Percentiles rank a stretch among this genome's conserved stretches.
These are phyloP conservation scores for Caenorhabditis elegans DNA, from an alignment of 1,140 invertebrate species.

Conservation along the genomic window DNA sequence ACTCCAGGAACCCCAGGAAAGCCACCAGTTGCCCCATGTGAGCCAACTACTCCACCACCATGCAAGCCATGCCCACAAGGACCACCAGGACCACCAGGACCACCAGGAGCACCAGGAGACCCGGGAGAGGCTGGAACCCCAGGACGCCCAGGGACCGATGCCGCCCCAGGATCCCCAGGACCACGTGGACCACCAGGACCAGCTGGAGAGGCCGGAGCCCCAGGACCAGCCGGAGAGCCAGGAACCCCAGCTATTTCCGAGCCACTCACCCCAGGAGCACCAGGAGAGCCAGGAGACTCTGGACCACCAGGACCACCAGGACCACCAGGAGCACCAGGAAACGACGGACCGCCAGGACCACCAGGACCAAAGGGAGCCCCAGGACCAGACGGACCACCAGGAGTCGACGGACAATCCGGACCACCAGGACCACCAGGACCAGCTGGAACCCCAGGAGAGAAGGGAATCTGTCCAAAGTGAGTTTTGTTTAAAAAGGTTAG, in stretches of 20 bases:
- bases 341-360: conserved; percentile 42
- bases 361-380: conserved; percentile 56
- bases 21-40: conserved; percentile 50
- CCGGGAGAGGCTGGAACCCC: conserved; percentile 49
- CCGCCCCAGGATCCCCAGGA: conserved; percentile 33
- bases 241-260: conserved; percentile 55
- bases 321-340: conserved; percentile 49
- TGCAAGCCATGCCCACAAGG: conserved; percentile 53
- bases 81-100: conserved; percentile 51
- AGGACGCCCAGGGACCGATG: conserved; percentile 41
- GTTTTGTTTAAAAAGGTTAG: background rate
- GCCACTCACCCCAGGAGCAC: conserved; percentile 64
- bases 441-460: conserved; percentile 48
- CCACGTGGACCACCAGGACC: conserved; percentile 50
- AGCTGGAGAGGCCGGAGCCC: conserved; percentile 48
- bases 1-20: conserved; percentile 52
- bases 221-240: conserved; percentile 45
- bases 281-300: conserved; percentile 61
- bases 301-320: conserved; percentile 37
- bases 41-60: conserved; percentile 51
- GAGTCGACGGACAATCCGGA: conserved; percentile 60
- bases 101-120: conserved; percentile 50
- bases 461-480: conserved; percentile 39
- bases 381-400: conserved; percentile 58
- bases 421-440: conserved; percentile 57